phyloP scores from a whole-genome alignment of 1,140 invertebrate genomes.

The Pogonomyrmex barbatus region DNA sequence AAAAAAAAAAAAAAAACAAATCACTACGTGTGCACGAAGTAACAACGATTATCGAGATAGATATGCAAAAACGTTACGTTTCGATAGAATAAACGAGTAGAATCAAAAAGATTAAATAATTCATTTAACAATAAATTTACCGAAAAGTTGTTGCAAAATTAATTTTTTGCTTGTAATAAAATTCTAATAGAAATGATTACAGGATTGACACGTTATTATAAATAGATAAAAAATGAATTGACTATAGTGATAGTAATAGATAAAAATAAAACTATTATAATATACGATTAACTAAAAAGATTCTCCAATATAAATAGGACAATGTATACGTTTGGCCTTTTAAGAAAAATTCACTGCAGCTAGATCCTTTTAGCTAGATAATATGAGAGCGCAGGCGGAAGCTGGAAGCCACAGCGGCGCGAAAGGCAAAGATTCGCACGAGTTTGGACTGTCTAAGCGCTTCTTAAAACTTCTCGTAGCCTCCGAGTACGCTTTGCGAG shows the following conservation, averaged over 20 bases:
- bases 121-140: constrained; percentile 5
- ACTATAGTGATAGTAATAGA: background rate
- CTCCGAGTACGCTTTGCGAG: constrained; percentile 33
- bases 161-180: background rate
- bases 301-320: background rate
- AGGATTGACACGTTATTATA: background rate
- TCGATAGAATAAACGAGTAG: constrained; percentile 6
- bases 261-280: background rate
- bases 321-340: background rate
- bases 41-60: constrained; percentile 24
- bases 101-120: constrained; percentile 18
- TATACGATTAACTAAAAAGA: constrained; percentile 6
- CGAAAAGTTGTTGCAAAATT: background rate
- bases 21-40: background rate
- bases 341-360: constrained; percentile 20
- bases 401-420: constrained; percentile 28
- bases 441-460: constrained; percentile 48
- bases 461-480: constrained; percentile 58
- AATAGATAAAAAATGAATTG: background rate
- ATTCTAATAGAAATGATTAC: background rate
- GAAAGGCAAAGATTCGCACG: constrained; percentile 53
- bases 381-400: background rate
- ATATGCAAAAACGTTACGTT: background rate
- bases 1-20: background rate
- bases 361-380: constrained; percentile 45